Evolutionary conservation across 2,113 vertebrate species (phyloP).

Genomic region (Hippocampus barbouri): DNA sequence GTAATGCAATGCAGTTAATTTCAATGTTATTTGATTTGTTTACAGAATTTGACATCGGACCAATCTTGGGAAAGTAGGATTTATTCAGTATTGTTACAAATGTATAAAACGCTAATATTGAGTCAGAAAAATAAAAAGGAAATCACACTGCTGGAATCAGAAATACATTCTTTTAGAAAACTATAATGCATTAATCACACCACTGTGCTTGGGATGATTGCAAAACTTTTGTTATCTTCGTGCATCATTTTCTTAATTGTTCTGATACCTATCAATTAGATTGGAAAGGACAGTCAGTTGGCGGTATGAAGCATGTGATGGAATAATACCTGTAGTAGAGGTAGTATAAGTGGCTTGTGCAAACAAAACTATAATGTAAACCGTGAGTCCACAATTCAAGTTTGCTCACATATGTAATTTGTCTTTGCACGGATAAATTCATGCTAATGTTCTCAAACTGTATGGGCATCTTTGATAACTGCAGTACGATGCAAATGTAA

Average conservation of each 20-base stretch:
- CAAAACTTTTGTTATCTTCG: slow-evolving; percentile 30
- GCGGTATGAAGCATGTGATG: background rate
- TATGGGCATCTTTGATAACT: slow-evolving; percentile 16
- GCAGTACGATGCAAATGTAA: background rate
- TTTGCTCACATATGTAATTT: background rate
- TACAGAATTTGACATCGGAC: background rate
- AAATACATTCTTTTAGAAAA: slow-evolving; percentile 73
- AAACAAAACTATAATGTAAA: slow-evolving; percentile 14
- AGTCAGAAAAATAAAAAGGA: slow-evolving; percentile 60
- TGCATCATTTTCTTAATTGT: slow-evolving; percentile 41
- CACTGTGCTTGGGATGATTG: slow-evolving; percentile 14
- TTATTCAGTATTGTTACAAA: slow-evolving; percentile 71
- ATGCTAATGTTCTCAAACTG: slow-evolving; percentile 12
- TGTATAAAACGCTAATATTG: slow-evolving; percentile 61
- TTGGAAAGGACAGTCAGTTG: background rate
- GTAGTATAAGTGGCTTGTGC: slow-evolving; percentile 5
- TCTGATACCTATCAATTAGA: slow-evolving; percentile 19
- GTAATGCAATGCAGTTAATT: background rate
- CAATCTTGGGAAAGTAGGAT: slow-evolving; percentile 62
- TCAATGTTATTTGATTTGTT: background rate
- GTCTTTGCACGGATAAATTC: background rate
- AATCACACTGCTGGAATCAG: slow-evolving; percentile 51
- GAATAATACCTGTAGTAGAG: slow-evolving; percentile 4
- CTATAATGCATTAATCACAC: slow-evolving; percentile 46
- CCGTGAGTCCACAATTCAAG: background rate